Conservation (phyloP, 2,113 vertebrate genomes). For the Oophaga pumilio region DNA sequence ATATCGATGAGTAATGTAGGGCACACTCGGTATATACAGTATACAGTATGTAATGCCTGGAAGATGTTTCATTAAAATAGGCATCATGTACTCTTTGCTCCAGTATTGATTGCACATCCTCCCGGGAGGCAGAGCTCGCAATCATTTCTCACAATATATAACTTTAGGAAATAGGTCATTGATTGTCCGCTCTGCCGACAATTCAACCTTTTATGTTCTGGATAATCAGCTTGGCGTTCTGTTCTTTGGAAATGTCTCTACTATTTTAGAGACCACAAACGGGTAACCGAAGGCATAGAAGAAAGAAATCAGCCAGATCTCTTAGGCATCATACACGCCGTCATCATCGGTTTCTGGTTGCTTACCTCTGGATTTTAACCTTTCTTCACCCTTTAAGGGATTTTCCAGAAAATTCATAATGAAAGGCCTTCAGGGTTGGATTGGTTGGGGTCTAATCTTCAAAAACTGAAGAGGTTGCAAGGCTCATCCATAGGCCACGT, state of each 20-base stretch:
- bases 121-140: constrained; percentile 4
- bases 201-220: background rate
- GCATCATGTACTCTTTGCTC: background rate
- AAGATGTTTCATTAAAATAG: background rate
- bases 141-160: background rate
- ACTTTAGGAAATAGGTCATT: constrained; percentile 11
- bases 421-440: no score
- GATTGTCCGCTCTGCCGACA: background rate
- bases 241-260: background rate
- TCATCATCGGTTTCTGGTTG: no score
- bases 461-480: no score
- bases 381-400: no score
- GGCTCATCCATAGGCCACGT: no score
- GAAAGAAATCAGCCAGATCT: no score
- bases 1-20: no score
- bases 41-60: background rate
- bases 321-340: no score
- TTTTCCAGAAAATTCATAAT: no score
- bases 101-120: background rate
- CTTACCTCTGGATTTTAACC: no score
- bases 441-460: no score
- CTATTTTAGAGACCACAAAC: background rate
- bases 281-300: no score
- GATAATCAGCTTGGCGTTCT: background rate
- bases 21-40: background rate